Conservation (phyloP, 2,797 vertebrate species). For the Microctenopoma lineatum region DNA sequence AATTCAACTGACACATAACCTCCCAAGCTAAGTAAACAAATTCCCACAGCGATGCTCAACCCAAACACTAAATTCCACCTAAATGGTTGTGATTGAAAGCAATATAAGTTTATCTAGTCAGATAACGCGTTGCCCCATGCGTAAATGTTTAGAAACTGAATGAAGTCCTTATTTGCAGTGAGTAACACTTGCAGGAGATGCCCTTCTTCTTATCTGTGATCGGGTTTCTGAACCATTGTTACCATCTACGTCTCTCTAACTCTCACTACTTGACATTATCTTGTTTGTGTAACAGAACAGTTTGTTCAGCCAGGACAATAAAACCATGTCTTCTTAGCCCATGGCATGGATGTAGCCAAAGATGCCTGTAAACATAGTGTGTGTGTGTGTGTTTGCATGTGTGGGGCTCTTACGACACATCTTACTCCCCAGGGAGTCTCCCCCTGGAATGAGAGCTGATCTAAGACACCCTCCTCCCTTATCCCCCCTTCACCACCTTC, state of each 20-base stretch:
- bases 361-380: conserved; percentile 27
- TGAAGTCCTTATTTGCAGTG: conserved; percentile 28
- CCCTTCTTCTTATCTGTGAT: background rate
- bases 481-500: conserved; percentile 34
- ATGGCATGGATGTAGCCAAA: conserved; percentile 4
- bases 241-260: background rate
- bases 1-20: conserved; percentile 33
- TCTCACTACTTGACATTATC: conserved; percentile 15
- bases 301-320: conserved; percentile 22
- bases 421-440: conserved; percentile 55
- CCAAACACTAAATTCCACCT: conserved; percentile 3
- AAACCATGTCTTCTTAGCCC: conserved; percentile 22
- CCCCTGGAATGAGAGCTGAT: conserved; percentile 57
- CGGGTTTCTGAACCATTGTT: background rate
- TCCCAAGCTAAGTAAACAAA: conserved; percentile 31
- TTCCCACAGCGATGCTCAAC: conserved; percentile 47
- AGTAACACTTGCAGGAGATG: background rate
- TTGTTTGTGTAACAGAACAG: conserved; percentile 1
- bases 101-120: conserved; percentile 5
- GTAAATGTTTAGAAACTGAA: conserved; percentile 25
- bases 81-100: conserved; percentile 28
- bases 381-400: background rate
- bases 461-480: conserved; percentile 27
- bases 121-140: background rate
- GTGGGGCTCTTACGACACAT: conserved; percentile 37